A percentile compares a stretch with the other conserved stretches of the same genome.
These are phyloP conservation scores for Corydoras maculifer DNA, from an alignment of 2,113 vertebrate species.

Conservation along the genomic window DNA sequence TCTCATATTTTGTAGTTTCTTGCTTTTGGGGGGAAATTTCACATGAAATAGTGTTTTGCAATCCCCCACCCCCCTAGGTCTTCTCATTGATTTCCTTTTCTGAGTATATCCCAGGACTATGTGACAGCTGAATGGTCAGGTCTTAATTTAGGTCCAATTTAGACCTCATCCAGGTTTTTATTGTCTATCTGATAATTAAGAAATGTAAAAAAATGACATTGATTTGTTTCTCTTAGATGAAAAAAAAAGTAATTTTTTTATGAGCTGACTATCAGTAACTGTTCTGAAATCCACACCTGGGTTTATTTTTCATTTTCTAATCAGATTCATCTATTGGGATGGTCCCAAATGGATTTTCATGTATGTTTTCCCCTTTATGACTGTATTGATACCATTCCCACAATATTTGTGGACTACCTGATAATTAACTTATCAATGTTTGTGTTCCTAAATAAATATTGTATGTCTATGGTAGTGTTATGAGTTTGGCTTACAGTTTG, in stretches of 20 bases:
- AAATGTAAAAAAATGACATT: constrained; percentile 36
- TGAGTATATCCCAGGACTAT: neutral
- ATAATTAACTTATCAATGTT: constrained; percentile 83
- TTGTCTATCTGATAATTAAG: constrained; percentile 43
- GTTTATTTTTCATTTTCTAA: constrained; percentile 58
- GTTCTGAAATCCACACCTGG: constrained; percentile 51
- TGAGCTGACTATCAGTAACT: constrained; percentile 39
- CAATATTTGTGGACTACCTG: constrained; percentile 85
- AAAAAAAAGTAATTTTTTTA: constrained; percentile 27
- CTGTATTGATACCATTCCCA: constrained; percentile 79
- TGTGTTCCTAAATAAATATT: constrained; percentile 84
- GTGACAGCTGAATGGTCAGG: constrained; percentile 20
- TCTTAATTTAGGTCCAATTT: constrained; percentile 61
- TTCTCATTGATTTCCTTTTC: no score
- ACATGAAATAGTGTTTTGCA: constrained; percentile 33
- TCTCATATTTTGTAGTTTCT: constrained; percentile 65
- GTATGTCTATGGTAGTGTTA: constrained; percentile 59
- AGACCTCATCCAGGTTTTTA: constrained; percentile 44
- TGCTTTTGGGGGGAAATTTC: constrained; percentile 36
- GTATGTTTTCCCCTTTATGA: constrained; percentile 67
- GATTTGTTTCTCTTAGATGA: constrained; percentile 50
- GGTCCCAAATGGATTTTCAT: constrained; percentile 69
- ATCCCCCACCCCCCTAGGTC: no score
- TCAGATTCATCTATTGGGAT: constrained; percentile 59
- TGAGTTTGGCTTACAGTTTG: neutral